A percentile compares a stretch with the other conserved stretches of the same genome.
phyloP scores from a whole-genome alignment of 1,140 invertebrate genomes.

The Pogonus chalceus region DNA sequence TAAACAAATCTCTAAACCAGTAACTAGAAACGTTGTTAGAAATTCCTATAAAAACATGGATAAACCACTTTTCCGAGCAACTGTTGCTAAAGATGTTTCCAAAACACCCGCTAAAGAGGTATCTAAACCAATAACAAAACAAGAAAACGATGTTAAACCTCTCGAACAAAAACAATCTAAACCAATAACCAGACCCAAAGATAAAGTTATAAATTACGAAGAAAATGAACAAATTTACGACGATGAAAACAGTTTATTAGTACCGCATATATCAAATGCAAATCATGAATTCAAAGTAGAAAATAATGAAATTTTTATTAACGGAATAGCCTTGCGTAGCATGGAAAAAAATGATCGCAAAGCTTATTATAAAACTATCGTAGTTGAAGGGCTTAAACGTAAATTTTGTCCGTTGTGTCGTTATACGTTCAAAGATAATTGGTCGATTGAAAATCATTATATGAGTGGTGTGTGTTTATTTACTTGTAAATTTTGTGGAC shows the following conservation, averaged over 20 bases:
- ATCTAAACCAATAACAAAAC: too few relatives aligned
- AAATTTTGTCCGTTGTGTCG: conserved; percentile 32
- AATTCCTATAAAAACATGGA: too few relatives aligned
- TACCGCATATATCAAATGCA: background rate
- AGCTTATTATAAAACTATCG: conserved; percentile 25
- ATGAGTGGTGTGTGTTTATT: conserved; percentile 28
- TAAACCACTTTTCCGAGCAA: too few relatives aligned
- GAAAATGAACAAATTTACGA: conserved; percentile 17
- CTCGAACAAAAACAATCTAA: too few relatives aligned
- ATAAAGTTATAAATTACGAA: too few relatives aligned
- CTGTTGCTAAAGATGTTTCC: too few relatives aligned
- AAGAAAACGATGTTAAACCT: too few relatives aligned
- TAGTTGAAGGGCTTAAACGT: conserved; percentile 27
- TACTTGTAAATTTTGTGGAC: conserved; percentile 31
- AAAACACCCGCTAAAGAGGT: too few relatives aligned
- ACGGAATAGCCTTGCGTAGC: conserved; percentile 20
- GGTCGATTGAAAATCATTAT: conserved; percentile 34
- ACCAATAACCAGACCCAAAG: conserved; percentile 1
- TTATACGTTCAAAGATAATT: conserved; percentile 33
- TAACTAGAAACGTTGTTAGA: too few relatives aligned
- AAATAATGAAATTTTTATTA: conserved; percentile 20
- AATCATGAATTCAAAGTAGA: conserved; percentile 14
- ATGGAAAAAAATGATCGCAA: conserved; percentile 27
- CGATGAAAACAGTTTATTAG: conserved; percentile 8
- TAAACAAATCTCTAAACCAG: too few relatives aligned